Base-by-base conservation (phyloP, 35 echinoderm and acorn worm genomes). In the Heliocidaris erythrogramma region DNA sequence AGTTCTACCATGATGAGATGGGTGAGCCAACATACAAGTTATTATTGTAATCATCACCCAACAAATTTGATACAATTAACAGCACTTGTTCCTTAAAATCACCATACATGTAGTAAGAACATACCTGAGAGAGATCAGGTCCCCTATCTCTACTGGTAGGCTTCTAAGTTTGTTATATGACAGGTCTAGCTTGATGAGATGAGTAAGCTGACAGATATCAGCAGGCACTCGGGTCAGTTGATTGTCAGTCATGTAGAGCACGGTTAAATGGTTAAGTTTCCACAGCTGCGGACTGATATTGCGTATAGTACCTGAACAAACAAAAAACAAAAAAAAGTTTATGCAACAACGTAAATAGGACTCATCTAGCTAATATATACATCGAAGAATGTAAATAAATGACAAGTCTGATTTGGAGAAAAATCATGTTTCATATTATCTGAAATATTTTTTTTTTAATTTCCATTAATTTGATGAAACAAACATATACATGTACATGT, bases 111-210 rank as follows among this genome's bases (percentile, higher is more conserved):
- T n/a, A 18, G 65, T 78, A 24, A 78, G 21, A 78, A 27, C 65
- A 27, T 94, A 99, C 98, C 97, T 99, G 97, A 99, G 97, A 42
- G 94, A 56, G n/a, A 97, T 94, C 90, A 97, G 97, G 88, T 99
- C 98, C 86, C 98, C 96, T 35, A 97, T 86, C 91, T 99, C 98
- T 9, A 97, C 95, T 21, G 98, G 98, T 47, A 99, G 90, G 91
- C 98, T 99, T 42, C 98, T 93, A n/a, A 99, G 94, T 85, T 99
- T 99, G 94, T 99, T 99, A 60, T 95, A 92, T 6, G 98, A 99
- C 87, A 99, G 95, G 92, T 99, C 98, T 85, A 99, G 85, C 48
- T 94, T 94, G 30, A 96, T 84, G 49, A 99, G 97, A 47, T 94
- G 94, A 85, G 84, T 96, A 31, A 97, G 95, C 85, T 97, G 95